Conservation (phyloP, 92 coral and sea anemone genomes). For the Micromussa lordhowensis region DNA sequence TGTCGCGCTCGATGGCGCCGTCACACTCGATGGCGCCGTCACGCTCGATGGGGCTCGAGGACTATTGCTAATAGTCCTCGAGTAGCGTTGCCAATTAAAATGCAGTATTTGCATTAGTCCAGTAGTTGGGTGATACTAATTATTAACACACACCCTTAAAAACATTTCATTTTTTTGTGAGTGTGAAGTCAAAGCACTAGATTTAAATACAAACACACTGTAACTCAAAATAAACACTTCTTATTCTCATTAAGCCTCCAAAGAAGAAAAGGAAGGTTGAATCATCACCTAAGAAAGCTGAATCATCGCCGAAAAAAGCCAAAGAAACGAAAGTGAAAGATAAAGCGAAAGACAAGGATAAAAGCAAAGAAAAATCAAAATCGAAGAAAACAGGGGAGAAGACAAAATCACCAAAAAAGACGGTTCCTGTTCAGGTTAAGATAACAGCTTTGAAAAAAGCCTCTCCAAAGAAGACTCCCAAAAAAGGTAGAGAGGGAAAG, state of each 20-base stretch:
- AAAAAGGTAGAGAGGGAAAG: slow-evolving; percentile 52
- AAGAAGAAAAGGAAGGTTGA: slow-evolving; percentile 78
- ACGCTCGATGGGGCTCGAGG: no score
- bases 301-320: slow-evolving; percentile 64
- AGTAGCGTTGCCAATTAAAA: no score
- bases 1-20: no score
- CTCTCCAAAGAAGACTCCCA: slow-evolving; percentile 74
- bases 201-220: background rate
- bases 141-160: no score
- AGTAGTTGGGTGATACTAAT: no score
- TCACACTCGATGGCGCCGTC: no score
- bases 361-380: slow-evolving; percentile 58
- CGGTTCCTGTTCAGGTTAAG: slow-evolving; percentile 87
- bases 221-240: background rate
- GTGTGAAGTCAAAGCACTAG: no score
- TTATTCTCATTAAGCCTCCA: slow-evolving; percentile 59
- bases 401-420: slow-evolving; percentile 74
- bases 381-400: slow-evolving; percentile 66
- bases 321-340: slow-evolving; percentile 48
- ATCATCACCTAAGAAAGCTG: slow-evolving; percentile 39
- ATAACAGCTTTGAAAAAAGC: slow-evolving; percentile 87
- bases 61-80: no score
- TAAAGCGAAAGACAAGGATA: slow-evolving; percentile 56
- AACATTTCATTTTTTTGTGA: no score
- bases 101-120: no score